Conservation (phyloP, 2,797 vertebrate species). For the Carcharodon carcharias region DNA sequence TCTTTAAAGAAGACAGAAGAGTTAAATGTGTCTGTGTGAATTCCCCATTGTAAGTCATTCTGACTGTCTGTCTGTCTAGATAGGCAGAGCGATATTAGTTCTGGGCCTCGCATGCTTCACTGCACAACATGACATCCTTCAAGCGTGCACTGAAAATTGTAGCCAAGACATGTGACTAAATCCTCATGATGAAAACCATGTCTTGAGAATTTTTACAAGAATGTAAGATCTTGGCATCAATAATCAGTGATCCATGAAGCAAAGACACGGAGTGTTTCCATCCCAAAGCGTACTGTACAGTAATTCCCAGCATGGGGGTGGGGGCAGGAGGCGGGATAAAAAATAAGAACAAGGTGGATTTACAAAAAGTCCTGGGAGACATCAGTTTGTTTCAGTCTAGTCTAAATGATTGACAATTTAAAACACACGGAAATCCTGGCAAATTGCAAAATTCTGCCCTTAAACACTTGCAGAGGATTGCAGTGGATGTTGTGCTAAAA, state of each 20-base stretch:
- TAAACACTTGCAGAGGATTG: constrained; percentile 28
- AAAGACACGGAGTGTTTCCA: background rate
- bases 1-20: constrained; percentile 12
- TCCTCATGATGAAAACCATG: constrained; percentile 33
- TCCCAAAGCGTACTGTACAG: background rate
- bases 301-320: background rate
- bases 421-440: constrained; percentile 10
- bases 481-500: background rate
- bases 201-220: constrained; percentile 32
- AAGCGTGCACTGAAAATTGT: background rate
- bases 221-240: constrained; percentile 23
- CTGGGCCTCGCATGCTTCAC: constrained; percentile 5
- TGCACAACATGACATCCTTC: constrained; percentile 30
- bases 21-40: background rate
- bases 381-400: background rate
- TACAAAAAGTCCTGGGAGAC: constrained; percentile 21
- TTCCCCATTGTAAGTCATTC: background rate
- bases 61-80: background rate
- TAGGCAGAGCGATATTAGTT: background rate
- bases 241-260: constrained; percentile 3
- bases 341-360: constrained; percentile 12
- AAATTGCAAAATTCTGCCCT: constrained; percentile 32
- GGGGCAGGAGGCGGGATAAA: background rate
- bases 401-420: constrained; percentile 22
- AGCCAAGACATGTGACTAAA: constrained; percentile 26